A percentile compares a stretch with the other conserved stretches of the same genome.
These are phyloP conservation scores for Byasa hedistus DNA, from an alignment of 2,888 invertebrate genomes.

Conservation along the genomic window DNA sequence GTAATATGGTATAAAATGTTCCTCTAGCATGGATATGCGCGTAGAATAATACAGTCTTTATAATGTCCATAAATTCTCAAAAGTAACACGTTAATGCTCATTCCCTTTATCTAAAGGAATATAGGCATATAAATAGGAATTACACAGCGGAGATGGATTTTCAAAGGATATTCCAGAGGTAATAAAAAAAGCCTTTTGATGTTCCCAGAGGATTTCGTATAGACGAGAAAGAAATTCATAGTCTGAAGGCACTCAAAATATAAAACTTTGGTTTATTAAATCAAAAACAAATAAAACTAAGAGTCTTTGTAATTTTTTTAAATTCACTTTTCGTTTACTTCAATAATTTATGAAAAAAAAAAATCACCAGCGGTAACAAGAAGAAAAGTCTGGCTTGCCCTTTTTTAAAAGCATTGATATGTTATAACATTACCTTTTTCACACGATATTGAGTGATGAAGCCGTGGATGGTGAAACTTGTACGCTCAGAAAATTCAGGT, in stretches of 20 bases:
- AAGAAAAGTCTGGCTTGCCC: too few species aligned
- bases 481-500: too few species aligned
- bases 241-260: slow-evolving; percentile 25
- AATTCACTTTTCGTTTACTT: too few species aligned
- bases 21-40: too few species aligned
- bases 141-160: slow-evolving; percentile 35
- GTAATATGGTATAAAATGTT: too few species aligned
- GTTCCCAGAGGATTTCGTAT: slow-evolving; percentile 32
- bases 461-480: too few species aligned
- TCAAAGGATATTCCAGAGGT: slow-evolving; percentile 35
- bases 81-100: slow-evolving; percentile 17
- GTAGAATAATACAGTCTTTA: neutral
- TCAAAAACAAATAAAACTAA: neutral
- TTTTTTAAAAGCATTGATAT: too few species aligned
- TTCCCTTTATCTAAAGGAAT: slow-evolving; percentile 29
- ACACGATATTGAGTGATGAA: too few species aligned
- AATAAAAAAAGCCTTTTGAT: slow-evolving; percentile 35
- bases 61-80: slow-evolving; percentile 12
- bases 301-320: too few species aligned
- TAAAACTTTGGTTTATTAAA: slow-evolving; percentile 3
- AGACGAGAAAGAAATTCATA: slow-evolving; percentile 25
- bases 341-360: too few species aligned
- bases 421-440: too few species aligned
- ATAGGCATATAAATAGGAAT: slow-evolving; percentile 35
- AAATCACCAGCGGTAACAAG: too few species aligned